Conservation (phyloP, 2,113 vertebrate genomes). For the Mola mola region DNA sequence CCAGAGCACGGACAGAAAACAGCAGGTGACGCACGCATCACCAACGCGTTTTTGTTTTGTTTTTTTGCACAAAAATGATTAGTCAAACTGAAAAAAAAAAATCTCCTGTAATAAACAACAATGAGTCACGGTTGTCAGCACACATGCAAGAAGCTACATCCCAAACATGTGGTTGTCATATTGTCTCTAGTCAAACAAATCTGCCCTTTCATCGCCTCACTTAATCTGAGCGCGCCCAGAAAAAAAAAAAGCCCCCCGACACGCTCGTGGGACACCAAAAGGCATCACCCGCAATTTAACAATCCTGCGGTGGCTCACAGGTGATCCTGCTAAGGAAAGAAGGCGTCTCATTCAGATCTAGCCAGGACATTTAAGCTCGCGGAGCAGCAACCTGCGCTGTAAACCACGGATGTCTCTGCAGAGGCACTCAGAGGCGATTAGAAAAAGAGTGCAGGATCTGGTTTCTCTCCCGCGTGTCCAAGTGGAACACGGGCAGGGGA, state of each 20-base stretch:
- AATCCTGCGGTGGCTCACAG: conserved; percentile 43
- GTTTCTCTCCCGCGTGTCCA: conserved; percentile 87
- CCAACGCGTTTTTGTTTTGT: too few species aligned
- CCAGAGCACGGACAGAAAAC: background rate
- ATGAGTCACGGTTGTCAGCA: conserved; percentile 60
- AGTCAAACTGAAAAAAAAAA: too few species aligned
- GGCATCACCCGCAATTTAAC: conserved; percentile 39
- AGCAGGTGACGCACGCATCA: conserved; percentile 20
- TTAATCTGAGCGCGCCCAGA: conserved; percentile 42
- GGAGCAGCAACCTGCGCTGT: conserved; percentile 35
- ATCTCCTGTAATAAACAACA: conserved; percentile 21
- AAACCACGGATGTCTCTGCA: conserved; percentile 70
- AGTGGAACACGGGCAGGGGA: conserved; percentile 77
- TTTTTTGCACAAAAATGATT: too few species aligned
- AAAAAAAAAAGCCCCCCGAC: conserved; percentile 32
- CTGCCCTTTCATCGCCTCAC: conserved; percentile 63
- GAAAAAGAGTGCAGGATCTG: conserved; percentile 83
- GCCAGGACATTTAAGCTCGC: conserved; percentile 32
- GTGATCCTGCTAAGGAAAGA: conserved; percentile 35
- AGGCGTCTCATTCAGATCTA: conserved; percentile 58
- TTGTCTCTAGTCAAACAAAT: conserved; percentile 55
- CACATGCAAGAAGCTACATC: conserved; percentile 17
- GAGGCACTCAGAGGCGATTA: conserved; percentile 79
- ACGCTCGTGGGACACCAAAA: conserved; percentile 31
- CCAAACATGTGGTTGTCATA: conserved; percentile 62